These are phyloP conservation scores for Drosophila parabipectinata DNA, from an alignment of 1,140 invertebrate genomes.

Conservation along the genomic window DNA sequence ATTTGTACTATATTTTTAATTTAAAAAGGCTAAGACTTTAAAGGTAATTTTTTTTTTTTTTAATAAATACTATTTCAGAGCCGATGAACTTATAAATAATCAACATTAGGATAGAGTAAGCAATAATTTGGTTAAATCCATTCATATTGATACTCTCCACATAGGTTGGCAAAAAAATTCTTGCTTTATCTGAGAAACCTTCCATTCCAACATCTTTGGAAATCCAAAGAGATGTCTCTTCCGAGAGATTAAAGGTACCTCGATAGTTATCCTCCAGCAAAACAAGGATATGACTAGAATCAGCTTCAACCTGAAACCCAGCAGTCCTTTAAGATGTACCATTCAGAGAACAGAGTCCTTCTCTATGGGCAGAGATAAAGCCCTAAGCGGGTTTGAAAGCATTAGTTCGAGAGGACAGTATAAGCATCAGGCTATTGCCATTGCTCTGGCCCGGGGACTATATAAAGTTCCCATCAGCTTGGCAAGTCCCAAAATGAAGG, in stretches of 20 bases:
- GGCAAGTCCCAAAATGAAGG: constrained; percentile 93
- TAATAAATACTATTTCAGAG: constrained; percentile 31
- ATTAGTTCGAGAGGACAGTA: too few relatives aligned
- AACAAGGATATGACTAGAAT: constrained; percentile 2
- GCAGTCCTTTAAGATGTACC: constrained; percentile 34
- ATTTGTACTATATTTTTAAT: neutral
- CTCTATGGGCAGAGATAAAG: constrained; percentile 93
- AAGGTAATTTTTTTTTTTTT: too few relatives aligned
- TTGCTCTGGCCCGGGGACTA: constrained; percentile 26
- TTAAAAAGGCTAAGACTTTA: constrained; percentile 26
- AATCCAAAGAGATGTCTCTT: constrained; percentile 12
- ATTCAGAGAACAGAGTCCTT: constrained; percentile 91
- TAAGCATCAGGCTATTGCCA: too few relatives aligned
- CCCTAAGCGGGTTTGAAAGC: constrained; percentile 86
- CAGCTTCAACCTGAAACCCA: constrained; percentile 21
- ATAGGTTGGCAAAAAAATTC: constrained; percentile 8
- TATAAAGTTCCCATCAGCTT: constrained; percentile 88
- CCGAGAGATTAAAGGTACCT: constrained; percentile 43
- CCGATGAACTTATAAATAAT: constrained; percentile 45
- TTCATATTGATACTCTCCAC: constrained; percentile 54
- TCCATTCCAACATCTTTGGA: neutral
- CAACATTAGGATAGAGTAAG: constrained; percentile 44
- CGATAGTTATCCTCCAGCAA: constrained; percentile 46
- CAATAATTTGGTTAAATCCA: constrained; percentile 8
- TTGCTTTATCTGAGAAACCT: neutral